Conservation (phyloP, 2,113 vertebrate species). For the Pao palembangensis region DNA sequence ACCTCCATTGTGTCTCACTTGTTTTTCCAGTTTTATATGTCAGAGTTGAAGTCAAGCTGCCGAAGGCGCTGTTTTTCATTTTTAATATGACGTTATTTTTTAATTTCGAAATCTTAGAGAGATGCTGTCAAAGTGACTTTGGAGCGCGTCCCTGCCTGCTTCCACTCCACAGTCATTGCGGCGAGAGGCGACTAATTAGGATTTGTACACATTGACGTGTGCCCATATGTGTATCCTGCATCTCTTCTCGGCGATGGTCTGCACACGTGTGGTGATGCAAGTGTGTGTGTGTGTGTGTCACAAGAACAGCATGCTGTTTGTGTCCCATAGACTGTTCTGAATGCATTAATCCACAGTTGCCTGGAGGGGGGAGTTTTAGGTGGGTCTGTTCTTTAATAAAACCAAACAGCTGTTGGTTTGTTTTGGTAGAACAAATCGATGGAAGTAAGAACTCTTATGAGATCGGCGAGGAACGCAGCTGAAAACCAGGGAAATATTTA, state of each 20-base stretch:
- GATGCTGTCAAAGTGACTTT: constrained; percentile 43
- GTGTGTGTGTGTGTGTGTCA: constrained; percentile 49
- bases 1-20: constrained; percentile 16
- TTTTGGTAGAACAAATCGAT: constrained; percentile 30
- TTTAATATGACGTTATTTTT: constrained; percentile 34
- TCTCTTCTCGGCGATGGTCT: constrained; percentile 22
- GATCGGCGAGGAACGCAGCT: constrained; percentile 8
- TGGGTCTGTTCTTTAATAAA: constrained; percentile 50
- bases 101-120: neutral
- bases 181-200: constrained; percentile 21
- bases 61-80: constrained; percentile 46
- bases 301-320: constrained; percentile 49
- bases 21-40: constrained; percentile 38
- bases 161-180: constrained; percentile 13
- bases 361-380: constrained; percentile 41
- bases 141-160: constrained; percentile 34
- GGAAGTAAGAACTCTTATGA: neutral
- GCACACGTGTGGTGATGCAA: neutral
- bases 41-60: constrained; percentile 26
- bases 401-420: constrained; percentile 47
- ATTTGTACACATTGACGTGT: constrained; percentile 20
- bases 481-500: constrained; percentile 9
- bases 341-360: constrained; percentile 56
- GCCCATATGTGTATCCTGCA: constrained; percentile 10
- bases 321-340: constrained; percentile 48